Evolutionary conservation across 2,113 vertebrate species (phyloP).

Genomic region (Ammodytes marinus): DNA sequence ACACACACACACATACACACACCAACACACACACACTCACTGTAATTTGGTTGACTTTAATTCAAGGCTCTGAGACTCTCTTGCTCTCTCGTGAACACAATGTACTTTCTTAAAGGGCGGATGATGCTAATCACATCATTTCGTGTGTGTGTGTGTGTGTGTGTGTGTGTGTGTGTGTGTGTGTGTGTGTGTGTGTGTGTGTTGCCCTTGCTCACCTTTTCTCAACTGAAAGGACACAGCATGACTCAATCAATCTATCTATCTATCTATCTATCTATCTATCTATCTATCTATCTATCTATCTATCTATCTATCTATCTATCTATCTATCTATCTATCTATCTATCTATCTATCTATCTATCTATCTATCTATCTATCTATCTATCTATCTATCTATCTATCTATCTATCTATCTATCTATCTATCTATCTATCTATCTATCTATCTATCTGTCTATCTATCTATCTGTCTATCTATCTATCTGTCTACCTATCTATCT

Average conservation of each 20-base stretch:
- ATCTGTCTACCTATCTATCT: neutral
- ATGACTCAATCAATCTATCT: neutral
- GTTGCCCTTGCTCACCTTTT: conserved; percentile 29
- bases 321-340: neutral
- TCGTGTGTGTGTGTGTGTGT: conserved; percentile 21
- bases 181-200: neutral
- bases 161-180: neutral
- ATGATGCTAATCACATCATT: conserved; percentile 45
- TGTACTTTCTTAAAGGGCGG: conserved; percentile 63
- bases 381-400: conserved; percentile 4
- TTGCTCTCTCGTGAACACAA: conserved; percentile 33
- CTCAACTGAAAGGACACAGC: conserved; percentile 28
- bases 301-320: conserved; percentile 12
- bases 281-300: neutral
- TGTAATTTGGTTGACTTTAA: conserved; percentile 34
- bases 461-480: neutral
- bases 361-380: conserved; percentile 11
- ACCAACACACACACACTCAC: too few relatives aligned
- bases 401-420: neutral
- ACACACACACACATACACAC: too few relatives aligned
- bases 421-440: neutral
- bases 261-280: conserved; percentile 1
- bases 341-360: neutral
- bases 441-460: too few relatives aligned
- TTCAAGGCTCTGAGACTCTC: conserved; percentile 4